These are phyloP conservation scores for Zapus hudsonius DNA, from an alignment of 2,113 vertebrate genomes.

Conservation along the genomic window DNA sequence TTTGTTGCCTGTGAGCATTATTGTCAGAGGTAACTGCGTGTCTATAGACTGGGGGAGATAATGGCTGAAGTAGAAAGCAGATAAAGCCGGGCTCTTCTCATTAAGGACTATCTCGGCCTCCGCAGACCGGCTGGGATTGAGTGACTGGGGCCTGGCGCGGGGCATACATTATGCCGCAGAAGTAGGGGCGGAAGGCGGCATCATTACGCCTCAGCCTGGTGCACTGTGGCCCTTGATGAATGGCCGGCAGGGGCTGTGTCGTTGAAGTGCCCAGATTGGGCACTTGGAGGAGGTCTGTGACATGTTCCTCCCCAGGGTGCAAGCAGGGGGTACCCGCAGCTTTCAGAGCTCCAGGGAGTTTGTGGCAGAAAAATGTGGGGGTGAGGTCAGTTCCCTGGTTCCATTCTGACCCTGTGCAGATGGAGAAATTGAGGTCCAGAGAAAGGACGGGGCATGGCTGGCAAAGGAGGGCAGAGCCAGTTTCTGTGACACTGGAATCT, in stretches of 20 bases:
- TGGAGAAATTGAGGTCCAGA: neutral
- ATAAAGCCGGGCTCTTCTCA: conserved; percentile 99
- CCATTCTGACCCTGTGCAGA: neutral
- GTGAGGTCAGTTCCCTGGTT: neutral
- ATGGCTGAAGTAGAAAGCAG: conserved; percentile 96
- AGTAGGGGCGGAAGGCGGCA: conserved; percentile 81
- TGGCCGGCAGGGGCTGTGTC: conserved; percentile 64
- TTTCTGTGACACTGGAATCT: neutral
- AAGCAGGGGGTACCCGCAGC: neutral
- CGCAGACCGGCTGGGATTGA: conserved; percentile 95
- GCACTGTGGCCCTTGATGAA: conserved; percentile 79
- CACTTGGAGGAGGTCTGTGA: neutral
- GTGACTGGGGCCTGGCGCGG: conserved; percentile 88
- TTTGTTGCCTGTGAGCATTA: conserved; percentile 96
- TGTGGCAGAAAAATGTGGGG: neutral
- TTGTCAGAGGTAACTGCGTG: conserved; percentile 97
- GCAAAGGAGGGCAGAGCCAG: neutral
- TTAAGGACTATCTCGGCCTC: conserved; percentile 99
- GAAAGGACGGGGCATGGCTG: neutral
- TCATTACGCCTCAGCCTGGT: conserved; percentile 81
- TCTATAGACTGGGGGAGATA: conserved; percentile 99
- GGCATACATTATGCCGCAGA: conserved; percentile 94
- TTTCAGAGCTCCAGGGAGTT: neutral
- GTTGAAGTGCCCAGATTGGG: neutral
- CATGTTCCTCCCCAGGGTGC: neutral